A percentile compares a stretch with the other conserved stretches of the same genome.
These are phyloP conservation scores for Geodia barretti DNA, from an alignment of 37 sponge, comb jelly and placozoan species.

Conservation along the genomic window DNA sequence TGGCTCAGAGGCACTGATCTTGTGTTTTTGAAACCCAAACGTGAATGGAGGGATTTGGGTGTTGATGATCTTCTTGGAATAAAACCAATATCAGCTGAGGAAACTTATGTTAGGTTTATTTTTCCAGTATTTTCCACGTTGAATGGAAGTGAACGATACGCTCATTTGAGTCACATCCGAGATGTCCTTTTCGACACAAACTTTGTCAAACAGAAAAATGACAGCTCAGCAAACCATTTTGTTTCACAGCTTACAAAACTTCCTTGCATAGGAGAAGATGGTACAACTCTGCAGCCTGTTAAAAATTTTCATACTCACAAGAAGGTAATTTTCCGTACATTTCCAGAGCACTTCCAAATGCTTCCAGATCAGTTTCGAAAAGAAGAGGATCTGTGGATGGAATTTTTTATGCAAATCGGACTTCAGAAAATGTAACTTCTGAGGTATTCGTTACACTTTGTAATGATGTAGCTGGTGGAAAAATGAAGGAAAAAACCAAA, in stretches of 20 bases:
- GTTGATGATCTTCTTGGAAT: background rate
- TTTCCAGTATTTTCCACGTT: constrained; percentile 9
- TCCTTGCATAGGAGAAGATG: constrained; percentile 25
- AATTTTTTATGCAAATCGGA: constrained; percentile 34
- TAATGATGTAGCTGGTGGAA: constrained; percentile 10
- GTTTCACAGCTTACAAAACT: background rate
- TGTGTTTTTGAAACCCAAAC: background rate
- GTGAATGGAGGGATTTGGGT: background rate
- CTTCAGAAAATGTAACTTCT: constrained; percentile 1
- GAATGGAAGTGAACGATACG: background rate
- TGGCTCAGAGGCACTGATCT: background rate
- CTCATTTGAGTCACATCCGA: constrained; percentile 1
- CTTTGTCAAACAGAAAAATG: background rate
- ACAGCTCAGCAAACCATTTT: background rate
- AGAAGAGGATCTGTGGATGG: constrained; percentile 8
- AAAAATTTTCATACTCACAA: constrained; percentile 24
- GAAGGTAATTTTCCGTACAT: constrained; percentile 31
- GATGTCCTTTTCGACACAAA: background rate
- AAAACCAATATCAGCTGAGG: background rate
- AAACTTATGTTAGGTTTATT: constrained; percentile 4
- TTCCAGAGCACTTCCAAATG: constrained; percentile 18
- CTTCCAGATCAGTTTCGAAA: constrained; percentile 1
- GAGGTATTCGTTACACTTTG: constrained; percentile 24
- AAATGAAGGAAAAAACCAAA: background rate
- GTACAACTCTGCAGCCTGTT: constrained; percentile 15